These are phyloP conservation scores for Riparia riparia DNA, from an alignment of 2,113 vertebrate genomes.

Conservation along the genomic window DNA sequence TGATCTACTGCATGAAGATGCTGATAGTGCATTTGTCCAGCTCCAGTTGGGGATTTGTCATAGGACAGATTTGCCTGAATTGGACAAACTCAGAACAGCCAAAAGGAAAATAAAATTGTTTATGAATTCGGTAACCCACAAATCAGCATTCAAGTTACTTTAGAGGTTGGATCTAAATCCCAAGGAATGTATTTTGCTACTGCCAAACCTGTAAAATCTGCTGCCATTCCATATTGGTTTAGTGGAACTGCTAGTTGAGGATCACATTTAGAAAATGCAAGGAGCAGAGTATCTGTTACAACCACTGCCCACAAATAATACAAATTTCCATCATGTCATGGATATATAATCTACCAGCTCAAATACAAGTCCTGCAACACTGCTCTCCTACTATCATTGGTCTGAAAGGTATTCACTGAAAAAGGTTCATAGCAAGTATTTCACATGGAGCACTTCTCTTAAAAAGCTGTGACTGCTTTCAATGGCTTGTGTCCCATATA, in stretches of 20 bases:
- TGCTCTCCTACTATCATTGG: neutral
- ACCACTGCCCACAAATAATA: conserved; percentile 12
- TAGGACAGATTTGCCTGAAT: neutral
- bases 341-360: neutral
- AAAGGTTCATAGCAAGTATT: neutral
- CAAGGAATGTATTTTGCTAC: conserved; percentile 9
- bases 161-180: neutral
- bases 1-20: neutral
- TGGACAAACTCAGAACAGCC: neutral
- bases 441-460: neutral
- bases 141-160: conserved; percentile 24
- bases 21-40: neutral
- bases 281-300: conserved; percentile 14
- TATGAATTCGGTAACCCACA: conserved; percentile 26
- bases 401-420: neutral
- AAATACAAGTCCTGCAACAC: conserved; percentile 13
- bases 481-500: neutral
- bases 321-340: conserved; percentile 36
- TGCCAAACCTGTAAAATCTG: conserved; percentile 49
- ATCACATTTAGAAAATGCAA: conserved; percentile 35
- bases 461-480: neutral
- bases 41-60: neutral
- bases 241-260: neutral
- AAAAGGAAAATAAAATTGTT: conserved; percentile 4
- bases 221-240: conserved; percentile 37